Evolutionary conservation across 2,888 invertebrate genomes (phyloP).

Genomic region (Baccha elongata): DNA sequence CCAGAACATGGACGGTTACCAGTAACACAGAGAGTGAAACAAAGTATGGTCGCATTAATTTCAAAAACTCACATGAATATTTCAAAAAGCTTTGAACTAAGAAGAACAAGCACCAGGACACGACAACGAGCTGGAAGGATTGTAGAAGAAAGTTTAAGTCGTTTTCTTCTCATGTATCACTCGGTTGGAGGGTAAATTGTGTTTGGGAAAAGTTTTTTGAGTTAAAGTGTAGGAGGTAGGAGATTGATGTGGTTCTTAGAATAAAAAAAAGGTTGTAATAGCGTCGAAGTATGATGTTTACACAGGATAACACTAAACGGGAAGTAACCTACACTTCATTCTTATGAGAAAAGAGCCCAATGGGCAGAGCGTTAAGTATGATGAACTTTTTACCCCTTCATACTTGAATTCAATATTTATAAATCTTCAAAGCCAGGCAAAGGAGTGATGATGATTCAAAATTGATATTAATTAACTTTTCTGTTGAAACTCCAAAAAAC

Average conservation of each 20-base stretch:
- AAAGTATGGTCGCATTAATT: slow-evolving; percentile 55
- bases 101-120: slow-evolving; percentile 4
- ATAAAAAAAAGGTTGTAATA: not conserved
- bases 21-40: slow-evolving; percentile 19
- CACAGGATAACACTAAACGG: too few relatives aligned
- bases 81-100: slow-evolving; percentile 41
- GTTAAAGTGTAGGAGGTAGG: not conserved
- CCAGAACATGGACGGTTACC: slow-evolving; percentile 9
- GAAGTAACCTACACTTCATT: not conserved
- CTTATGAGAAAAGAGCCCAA: not conserved
- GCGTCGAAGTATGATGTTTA: too few relatives aligned
- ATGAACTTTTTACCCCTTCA: not conserved
- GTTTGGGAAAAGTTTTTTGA: slow-evolving; percentile 20
- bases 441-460: not conserved
- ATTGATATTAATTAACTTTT: slow-evolving; percentile 35
- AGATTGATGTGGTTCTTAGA: slow-evolving; percentile 15
- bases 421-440: not conserved
- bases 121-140: not conserved
- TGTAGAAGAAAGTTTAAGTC: slow-evolving; percentile 17
- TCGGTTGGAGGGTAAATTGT: slow-evolving; percentile 37
- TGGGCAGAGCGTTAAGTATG: not conserved
- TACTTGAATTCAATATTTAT: slow-evolving; percentile 29
- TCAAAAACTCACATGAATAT: slow-evolving; percentile 59
- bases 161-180: slow-evolving; percentile 22
- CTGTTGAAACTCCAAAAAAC: not conserved